A percentile compares a stretch with the other conserved stretches of the same genome.
phyloP scores from a whole-genome alignment of 37 sponge, comb jelly and placozoan species.

The Beroe forskalii region DNA sequence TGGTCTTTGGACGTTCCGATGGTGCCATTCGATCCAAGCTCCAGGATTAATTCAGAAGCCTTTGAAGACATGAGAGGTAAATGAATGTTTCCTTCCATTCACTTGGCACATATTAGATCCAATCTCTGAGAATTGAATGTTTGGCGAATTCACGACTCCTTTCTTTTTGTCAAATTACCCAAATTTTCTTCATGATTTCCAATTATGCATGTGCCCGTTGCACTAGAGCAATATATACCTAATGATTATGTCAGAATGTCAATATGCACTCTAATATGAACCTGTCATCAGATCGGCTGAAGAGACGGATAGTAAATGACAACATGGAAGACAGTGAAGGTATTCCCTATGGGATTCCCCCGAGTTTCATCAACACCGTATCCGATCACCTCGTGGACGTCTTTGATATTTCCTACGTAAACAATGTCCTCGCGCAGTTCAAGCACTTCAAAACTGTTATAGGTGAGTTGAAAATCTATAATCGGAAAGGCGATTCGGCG shows the following conservation, averaged over 20 bases:
- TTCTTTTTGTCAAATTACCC: too few species aligned
- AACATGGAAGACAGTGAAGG: background rate
- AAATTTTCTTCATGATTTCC: too few species aligned
- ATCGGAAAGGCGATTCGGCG: too few species aligned
- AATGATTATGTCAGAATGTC: too few species aligned
- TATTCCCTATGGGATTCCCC: background rate
- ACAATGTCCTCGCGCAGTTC: background rate
- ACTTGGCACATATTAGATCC: too few species aligned
- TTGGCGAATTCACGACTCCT: too few species aligned
- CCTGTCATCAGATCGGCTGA: conserved; percentile 2
- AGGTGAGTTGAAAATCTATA: background rate
- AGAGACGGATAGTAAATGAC: background rate
- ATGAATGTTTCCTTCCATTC: too few species aligned
- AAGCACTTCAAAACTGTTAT: conserved; percentile 41
- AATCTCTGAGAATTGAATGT: too few species aligned
- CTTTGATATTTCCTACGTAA: background rate
- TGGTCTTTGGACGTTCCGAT: background rate
- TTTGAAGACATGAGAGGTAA: background rate
- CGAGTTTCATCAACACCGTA: background rate
- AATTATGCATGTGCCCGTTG: too few species aligned
- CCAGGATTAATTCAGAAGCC: background rate
- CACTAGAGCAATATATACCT: too few species aligned
- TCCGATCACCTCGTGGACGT: background rate
- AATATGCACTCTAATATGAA: too few species aligned
- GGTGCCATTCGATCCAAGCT: background rate